Conservation (phyloP, 2,888 invertebrate species). For the Dermolepida albohirtum region DNA sequence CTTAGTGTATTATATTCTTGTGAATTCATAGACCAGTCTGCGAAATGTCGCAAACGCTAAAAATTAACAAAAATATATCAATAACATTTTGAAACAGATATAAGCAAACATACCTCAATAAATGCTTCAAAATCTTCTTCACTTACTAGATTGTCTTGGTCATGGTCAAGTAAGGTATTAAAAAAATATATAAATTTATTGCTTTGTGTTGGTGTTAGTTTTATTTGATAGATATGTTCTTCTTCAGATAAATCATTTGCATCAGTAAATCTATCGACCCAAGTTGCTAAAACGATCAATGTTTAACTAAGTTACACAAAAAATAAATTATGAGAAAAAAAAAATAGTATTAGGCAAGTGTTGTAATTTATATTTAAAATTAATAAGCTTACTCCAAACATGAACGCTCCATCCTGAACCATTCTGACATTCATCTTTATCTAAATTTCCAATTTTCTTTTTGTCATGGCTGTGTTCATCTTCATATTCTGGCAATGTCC, state of each 20-base stretch:
- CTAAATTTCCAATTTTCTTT: conserved; percentile 62
- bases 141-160: conserved; percentile 77
- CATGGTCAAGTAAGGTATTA: conserved; percentile 76
- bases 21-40: conserved; percentile 81
- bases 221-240: conserved; percentile 67
- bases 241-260: conserved; percentile 68
- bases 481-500: conserved; percentile 73
- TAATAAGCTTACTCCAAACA: conserved; percentile 75
- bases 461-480: conserved; percentile 62
- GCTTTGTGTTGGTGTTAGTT: conserved; percentile 72
- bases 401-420: conserved; percentile 81
- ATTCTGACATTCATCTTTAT: conserved; percentile 62
- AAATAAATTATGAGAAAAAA: too few species aligned
- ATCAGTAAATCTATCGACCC: conserved; percentile 80
- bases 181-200: conserved; percentile 81
- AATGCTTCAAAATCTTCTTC: conserved; percentile 78
- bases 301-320: not conserved
- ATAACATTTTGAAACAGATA: not conserved
- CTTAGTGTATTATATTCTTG: conserved; percentile 78
- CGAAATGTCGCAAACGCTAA: conserved; percentile 77
- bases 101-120: conserved; percentile 68
- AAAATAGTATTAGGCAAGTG: too few species aligned
- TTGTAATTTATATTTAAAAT: too few species aligned
- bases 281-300: conserved; percentile 70
- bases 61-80: conserved; percentile 25